Base-by-base conservation (phyloP, 2,797 vertebrate genomes). In the Scolopax rusticola region DNA sequence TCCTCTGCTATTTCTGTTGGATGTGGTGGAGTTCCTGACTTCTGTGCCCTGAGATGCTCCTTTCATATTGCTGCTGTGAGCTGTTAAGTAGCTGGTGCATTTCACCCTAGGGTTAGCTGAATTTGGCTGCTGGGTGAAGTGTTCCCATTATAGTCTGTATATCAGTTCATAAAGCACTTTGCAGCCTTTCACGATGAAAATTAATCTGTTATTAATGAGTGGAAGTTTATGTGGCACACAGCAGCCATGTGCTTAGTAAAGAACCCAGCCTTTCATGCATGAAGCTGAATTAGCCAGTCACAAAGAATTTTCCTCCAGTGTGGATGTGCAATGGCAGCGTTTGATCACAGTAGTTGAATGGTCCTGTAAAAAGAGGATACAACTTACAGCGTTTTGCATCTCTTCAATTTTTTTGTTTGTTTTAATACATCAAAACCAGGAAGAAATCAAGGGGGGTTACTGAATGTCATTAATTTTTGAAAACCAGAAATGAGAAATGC, bases 131-230 rank as follows among this genome's bases (percentile, higher is more conserved):
- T 90, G 91, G 83, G 78, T 92, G 76, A 92, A 95, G 67, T 70
- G 89, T 82, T 95, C 89, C 73, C 83, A 60, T 92, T 95, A 94
- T 69, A 83, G 90, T 36, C 79, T 51, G 21, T 74, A 40, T 77
- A 84, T 91, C 74, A 59, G 87, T 95, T 91, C 76, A 68, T 76
- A 81, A 89, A 96, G 74, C 89, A 91, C 89, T 95, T 82, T 59
- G 61, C 73, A 93, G 77, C 32, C 45, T 1, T 18, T 89, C 4
- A 0, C 86, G 94, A 92, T 81, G 41, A 93, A 86, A 91, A 93
- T 90, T 90, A 94, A 94, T 95, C 74, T 78, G 86, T 93, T 95
- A 85, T 91, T 97, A 96, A 96, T 90, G 91, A 94, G 40, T 45
- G 75, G 83, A 92, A 83, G 78, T 79, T 33, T 85, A 33, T 74